A percentile compares a stretch with the other conserved stretches of the same genome.
These are phyloP conservation scores for Rhabdophis nuchalis DNA, from an alignment of 2,797 vertebrate species.

Conservation along the genomic window DNA sequence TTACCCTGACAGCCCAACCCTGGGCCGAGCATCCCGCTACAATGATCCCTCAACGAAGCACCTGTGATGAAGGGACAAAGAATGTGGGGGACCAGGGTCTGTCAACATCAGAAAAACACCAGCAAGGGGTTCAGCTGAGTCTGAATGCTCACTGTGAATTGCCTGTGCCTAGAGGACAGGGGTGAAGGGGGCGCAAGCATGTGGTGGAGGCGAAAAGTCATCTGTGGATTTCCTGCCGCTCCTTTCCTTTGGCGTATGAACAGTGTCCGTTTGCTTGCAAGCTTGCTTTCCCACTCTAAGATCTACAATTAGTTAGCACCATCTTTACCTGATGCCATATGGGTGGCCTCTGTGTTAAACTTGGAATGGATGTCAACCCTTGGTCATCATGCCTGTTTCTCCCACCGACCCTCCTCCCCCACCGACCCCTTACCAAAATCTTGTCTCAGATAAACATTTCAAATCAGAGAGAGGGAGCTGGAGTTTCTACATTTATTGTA, in stretches of 20 bases:
- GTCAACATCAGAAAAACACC: too few species aligned
- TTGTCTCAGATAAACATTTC: not conserved
- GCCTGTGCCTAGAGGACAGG: too few species aligned
- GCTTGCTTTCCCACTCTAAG: not conserved
- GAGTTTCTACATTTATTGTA: slow-evolving; percentile 1
- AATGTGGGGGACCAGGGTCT: too few species aligned
- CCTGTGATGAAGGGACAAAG: too few species aligned
- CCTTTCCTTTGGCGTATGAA: not conserved
- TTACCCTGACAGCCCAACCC: too few species aligned
- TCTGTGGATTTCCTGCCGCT: not conserved
- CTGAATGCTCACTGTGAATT: too few species aligned
- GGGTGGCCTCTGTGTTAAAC: not conserved
- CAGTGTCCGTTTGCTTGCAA: not conserved
- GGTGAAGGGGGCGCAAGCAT: too few species aligned
- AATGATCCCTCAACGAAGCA: too few species aligned
- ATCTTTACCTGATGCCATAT: not conserved
- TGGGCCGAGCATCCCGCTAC: too few species aligned
- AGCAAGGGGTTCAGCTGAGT: too few species aligned
- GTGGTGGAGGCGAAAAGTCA: not conserved
- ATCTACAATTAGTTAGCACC: too few species aligned
- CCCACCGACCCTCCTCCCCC: rapidly evolving
- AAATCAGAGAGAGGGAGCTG: not conserved
- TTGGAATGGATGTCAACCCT: not conserved
- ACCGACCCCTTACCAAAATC: not conserved
- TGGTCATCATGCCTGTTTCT: not conserved